Conservation (phyloP, 2,888 invertebrate species). For the Leucophenga maculata region DNA sequence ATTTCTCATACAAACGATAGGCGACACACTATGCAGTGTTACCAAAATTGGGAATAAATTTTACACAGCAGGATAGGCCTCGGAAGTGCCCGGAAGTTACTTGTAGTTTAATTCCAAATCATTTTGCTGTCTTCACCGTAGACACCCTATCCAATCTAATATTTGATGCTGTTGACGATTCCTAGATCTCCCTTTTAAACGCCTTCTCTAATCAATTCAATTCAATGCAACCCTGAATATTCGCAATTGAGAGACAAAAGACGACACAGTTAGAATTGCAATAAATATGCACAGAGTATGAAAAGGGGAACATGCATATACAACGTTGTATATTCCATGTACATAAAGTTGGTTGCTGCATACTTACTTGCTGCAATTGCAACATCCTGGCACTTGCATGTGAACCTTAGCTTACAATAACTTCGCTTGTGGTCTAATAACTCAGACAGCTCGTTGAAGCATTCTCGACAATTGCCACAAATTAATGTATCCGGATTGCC, state of each 20-base stretch:
- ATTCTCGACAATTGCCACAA: conserved; percentile 84
- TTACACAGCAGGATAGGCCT: too few relatives aligned
- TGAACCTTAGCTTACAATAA: conserved; percentile 81
- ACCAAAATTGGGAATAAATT: too few relatives aligned
- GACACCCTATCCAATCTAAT: too few relatives aligned
- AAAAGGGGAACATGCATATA: not conserved
- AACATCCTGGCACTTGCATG: conserved; percentile 79
- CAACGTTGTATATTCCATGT: not conserved
- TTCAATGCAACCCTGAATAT: conserved; percentile 8
- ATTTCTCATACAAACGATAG: too few relatives aligned
- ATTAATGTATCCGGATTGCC: conserved; percentile 84
- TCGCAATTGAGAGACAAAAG: conserved; percentile 15
- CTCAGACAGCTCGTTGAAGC: conserved; percentile 81
- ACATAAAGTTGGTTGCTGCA: not conserved
- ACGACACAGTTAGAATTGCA: not conserved
- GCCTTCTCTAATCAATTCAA: not conserved
- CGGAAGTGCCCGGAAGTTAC: too few relatives aligned
- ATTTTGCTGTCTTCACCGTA: too few relatives aligned
- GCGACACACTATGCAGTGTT: too few relatives aligned
- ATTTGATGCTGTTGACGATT: too few relatives aligned
- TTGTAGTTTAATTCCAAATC: too few relatives aligned
- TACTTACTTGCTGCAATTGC: conserved; percentile 73
- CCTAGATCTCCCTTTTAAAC: too few relatives aligned
- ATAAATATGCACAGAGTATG: conserved; percentile 17
- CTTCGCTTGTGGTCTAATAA: conserved; percentile 83